Conservation (phyloP, 1,140 invertebrate genomes). For the Lepidotrigona ventralis region DNA sequence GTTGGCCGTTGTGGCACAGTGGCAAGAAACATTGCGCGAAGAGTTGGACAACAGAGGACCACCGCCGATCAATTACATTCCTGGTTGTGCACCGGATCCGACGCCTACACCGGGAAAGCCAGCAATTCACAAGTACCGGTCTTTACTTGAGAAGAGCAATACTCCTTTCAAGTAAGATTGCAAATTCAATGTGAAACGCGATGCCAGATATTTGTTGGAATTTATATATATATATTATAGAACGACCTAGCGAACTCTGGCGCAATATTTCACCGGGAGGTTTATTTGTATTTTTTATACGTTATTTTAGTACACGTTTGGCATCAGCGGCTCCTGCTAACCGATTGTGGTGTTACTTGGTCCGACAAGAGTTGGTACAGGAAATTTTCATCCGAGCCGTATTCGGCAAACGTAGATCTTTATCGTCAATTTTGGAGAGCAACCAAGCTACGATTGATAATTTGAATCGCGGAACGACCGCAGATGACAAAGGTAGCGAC, state of each 20-base stretch:
- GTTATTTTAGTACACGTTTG: constrained; percentile 81
- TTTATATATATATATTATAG: no score
- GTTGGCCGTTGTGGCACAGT: constrained; percentile 91
- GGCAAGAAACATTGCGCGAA: constrained; percentile 90
- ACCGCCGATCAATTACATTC: constrained; percentile 89
- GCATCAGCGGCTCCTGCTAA: constrained; percentile 90
- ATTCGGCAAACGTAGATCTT: constrained; percentile 87
- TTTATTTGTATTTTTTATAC: constrained; percentile 7
- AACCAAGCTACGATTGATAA: constrained; percentile 73
- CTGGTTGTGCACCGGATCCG: constrained; percentile 84
- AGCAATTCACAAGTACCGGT: constrained; percentile 95
- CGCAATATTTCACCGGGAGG: background rate
- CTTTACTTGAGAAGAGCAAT: constrained; percentile 94
- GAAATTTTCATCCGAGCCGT: constrained; percentile 98
- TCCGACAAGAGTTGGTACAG: constrained; percentile 95
- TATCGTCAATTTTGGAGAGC: constrained; percentile 78
- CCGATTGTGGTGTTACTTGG: constrained; percentile 95
- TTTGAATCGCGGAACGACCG: constrained; percentile 72
- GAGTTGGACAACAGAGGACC: constrained; percentile 88
- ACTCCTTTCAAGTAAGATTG: constrained; percentile 92
- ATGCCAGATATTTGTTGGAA: background rate
- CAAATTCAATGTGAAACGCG: background rate
- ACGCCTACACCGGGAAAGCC: constrained; percentile 87
- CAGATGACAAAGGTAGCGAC: constrained; percentile 77
- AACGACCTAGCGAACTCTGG: no score